Conservation (phyloP, 2,113 vertebrate species). For the Vombatus ursinus region DNA sequence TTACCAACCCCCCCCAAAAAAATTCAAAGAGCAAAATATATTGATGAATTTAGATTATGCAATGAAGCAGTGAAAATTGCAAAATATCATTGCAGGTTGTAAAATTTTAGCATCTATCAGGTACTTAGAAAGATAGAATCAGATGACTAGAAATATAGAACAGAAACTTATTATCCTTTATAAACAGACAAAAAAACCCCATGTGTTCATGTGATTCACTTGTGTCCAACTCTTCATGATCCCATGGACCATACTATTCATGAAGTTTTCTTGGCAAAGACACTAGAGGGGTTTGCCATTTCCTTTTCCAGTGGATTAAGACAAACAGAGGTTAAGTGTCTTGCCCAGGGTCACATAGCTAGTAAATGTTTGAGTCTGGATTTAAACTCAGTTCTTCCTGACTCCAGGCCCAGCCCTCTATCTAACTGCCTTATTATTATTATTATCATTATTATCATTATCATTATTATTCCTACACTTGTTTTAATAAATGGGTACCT, state of each 20-base stretch:
- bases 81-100: not conserved
- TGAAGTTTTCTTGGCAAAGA: not conserved
- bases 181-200: not conserved
- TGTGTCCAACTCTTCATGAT: not conserved
- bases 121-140: not conserved
- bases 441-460: too few species aligned
- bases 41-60: not conserved
- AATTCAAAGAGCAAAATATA: not conserved
- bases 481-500: not conserved
- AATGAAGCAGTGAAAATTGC: not conserved
- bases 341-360: not conserved
- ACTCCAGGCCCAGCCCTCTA: not conserved
- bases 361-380: not conserved
- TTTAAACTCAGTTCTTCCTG: not conserved
- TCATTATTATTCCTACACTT: not conserved
- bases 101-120: not conserved
- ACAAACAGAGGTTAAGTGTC: not conserved
- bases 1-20: not conserved
- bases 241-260: not conserved
- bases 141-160: not conserved
- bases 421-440: not conserved
- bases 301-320: not conserved
- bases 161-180: not conserved
- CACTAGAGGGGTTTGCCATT: not conserved
- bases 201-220: not conserved